A percentile compares a stretch with the other conserved stretches of the same genome.
phyloP scores from a whole-genome alignment of 2,797 vertebrate species.

The Rhynchotus rufescens region DNA sequence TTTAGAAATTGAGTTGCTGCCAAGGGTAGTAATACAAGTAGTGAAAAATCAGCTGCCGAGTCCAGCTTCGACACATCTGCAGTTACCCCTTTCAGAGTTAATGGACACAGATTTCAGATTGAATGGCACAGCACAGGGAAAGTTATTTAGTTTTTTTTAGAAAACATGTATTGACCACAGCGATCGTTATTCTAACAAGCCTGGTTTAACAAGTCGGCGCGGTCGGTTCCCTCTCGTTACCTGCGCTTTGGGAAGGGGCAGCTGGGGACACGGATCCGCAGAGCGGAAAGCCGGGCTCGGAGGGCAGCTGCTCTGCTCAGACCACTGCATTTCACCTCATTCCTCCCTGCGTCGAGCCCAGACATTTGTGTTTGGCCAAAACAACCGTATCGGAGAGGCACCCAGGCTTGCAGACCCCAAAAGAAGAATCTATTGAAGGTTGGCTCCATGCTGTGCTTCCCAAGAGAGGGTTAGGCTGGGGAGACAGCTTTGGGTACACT shows the following conservation, averaged over 20 bases:
- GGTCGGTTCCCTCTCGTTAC: constrained; percentile 7
- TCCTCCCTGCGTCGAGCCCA: background rate
- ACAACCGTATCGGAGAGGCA: rapidly evolving
- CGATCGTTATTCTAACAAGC: constrained; percentile 33
- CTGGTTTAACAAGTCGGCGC: background rate
- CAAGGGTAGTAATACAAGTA: background rate
- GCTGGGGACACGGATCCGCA: background rate
- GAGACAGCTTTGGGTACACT: background rate
- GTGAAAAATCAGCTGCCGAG: constrained; percentile 11
- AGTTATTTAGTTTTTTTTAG: background rate
- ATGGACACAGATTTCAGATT: constrained; percentile 32
- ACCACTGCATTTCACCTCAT: background rate
- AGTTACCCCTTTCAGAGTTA: constrained; percentile 30
- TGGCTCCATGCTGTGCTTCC: background rate
- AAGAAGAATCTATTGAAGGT: background rate
- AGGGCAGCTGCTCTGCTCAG: background rate
- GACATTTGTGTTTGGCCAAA: background rate
- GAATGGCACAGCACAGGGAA: background rate
- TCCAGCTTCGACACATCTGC: constrained; percentile 17
- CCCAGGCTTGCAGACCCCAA: background rate
- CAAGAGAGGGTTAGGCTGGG: background rate
- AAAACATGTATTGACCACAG: constrained; percentile 28
- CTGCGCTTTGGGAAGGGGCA: background rate
- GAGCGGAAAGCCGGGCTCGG: background rate
- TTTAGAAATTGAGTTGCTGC: constrained; percentile 16